Evolutionary conservation across 2,113 vertebrate species (phyloP).

Genomic region (Hyperopisus bebe): DNA sequence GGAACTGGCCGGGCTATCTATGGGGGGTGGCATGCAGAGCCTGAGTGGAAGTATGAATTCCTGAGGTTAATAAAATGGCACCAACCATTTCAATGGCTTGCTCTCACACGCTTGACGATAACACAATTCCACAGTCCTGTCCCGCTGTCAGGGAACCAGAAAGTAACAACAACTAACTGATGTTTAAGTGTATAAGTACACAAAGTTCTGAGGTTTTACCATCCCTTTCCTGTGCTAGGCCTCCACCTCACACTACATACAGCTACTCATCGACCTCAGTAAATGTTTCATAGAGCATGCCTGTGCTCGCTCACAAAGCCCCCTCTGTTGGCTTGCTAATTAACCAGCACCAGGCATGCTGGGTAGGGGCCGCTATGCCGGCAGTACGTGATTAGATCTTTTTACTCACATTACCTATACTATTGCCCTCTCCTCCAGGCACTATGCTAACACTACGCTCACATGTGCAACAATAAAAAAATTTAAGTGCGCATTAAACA

Average conservation of each 20-base stretch:
- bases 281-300: conserved; percentile 47
- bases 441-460: neutral
- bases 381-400: conserved; percentile 16
- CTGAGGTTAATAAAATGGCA: neutral
- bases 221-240: neutral
- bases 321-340: conserved; percentile 46
- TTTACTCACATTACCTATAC: neutral
- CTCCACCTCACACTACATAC: conserved; percentile 18
- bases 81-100: neutral
- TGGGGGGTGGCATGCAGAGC: neutral
- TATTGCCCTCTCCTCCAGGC: neutral
- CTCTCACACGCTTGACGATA: neutral
- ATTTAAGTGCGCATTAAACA: neutral
- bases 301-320: conserved; percentile 51
- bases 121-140: neutral
- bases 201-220: neutral
- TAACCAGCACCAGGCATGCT: conserved; percentile 22
- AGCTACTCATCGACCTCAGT: conserved; percentile 7
- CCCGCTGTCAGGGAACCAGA: neutral
- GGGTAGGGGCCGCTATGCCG: conserved; percentile 14
- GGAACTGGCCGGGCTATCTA: neutral
- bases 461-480: neutral
- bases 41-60: neutral
- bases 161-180: neutral
- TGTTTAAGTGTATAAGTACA: neutral